Percentiles rank a stretch among this genome's conserved stretches.
Conservation (phyloP, 1,140 invertebrate species). For the Drosophila micromelanica region DNA sequence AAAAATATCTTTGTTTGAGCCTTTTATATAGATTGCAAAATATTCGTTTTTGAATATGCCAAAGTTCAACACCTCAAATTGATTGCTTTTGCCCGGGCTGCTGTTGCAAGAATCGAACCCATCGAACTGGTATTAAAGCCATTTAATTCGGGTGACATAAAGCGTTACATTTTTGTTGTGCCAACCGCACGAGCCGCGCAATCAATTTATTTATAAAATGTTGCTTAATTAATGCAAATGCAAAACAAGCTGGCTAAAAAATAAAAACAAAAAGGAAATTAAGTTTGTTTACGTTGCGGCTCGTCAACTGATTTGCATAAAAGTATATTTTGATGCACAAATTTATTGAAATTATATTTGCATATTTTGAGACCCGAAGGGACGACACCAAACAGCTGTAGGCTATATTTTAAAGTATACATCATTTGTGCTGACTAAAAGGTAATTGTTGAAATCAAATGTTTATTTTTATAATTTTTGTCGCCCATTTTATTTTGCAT, state of each 20-base stretch:
- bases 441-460: slow-evolving; percentile 2
- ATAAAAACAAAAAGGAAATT: slow-evolving; percentile 40
- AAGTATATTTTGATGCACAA: slow-evolving; percentile 36
- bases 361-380: slow-evolving; percentile 5
- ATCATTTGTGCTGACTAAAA: slow-evolving; percentile 14
- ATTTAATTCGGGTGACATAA: slow-evolving; percentile 62
- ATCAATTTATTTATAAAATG: slow-evolving; percentile 75
- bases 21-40: slow-evolving; percentile 11
- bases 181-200: slow-evolving; percentile 52
- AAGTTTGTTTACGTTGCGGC: slow-evolving; percentile 52
- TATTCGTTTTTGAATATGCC: slow-evolving; percentile 26
- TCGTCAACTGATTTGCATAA: slow-evolving; percentile 56
- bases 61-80: slow-evolving; percentile 29
- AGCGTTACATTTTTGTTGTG: slow-evolving; percentile 40
- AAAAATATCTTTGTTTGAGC: slow-evolving; percentile 5
- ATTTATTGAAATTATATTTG: slow-evolving; percentile 11
- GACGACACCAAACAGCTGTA: slow-evolving; percentile 12
- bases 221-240: slow-evolving; percentile 78
- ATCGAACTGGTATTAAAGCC: slow-evolving; percentile 67
- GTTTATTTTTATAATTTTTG: neutral
- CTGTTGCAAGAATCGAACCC: slow-evolving; percentile 32
- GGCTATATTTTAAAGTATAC: slow-evolving; percentile 19
- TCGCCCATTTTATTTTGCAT: slow-evolving; percentile 22
- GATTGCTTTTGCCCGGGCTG: slow-evolving; percentile 6
- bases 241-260: slow-evolving; percentile 21